These are phyloP conservation scores for Endomychus coccineus DNA, from an alignment of 2,888 invertebrate genomes.

Conservation along the genomic window DNA sequence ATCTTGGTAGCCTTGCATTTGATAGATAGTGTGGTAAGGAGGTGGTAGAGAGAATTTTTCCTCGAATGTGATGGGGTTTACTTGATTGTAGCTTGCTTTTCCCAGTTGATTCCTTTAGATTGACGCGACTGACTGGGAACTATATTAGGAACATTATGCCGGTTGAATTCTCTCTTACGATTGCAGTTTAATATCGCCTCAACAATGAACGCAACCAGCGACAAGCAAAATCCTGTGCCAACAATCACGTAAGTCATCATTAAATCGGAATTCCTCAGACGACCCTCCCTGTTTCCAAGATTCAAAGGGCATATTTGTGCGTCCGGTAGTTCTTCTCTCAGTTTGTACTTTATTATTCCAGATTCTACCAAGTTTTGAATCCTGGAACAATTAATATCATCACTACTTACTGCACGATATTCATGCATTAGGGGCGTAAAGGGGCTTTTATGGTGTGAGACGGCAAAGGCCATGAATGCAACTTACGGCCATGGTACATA, in stretches of 20 bases:
- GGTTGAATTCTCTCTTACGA: not conserved
- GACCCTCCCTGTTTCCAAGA: slow-evolving; percentile 71
- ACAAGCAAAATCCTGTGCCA: slow-evolving; percentile 58
- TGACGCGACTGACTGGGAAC: too few relatives aligned
- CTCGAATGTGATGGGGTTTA: too few relatives aligned
- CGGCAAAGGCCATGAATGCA: too few relatives aligned
- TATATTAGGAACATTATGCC: too few relatives aligned
- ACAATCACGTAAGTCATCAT: slow-evolving; percentile 74
- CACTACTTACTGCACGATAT: too few relatives aligned
- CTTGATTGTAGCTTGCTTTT: too few relatives aligned
- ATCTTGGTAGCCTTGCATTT: slow-evolving; percentile 29
- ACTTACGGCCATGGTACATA: too few relatives aligned
- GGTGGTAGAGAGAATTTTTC: too few relatives aligned
- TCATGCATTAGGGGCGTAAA: too few relatives aligned
- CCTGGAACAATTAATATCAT: too few relatives aligned
- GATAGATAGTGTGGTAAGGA: slow-evolving; percentile 57
- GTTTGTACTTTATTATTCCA: slow-evolving; percentile 64
- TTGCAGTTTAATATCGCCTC: slow-evolving; percentile 43
- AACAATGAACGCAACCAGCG: slow-evolving; percentile 55
- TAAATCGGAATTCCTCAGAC: slow-evolving; percentile 67
- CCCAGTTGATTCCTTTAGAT: too few relatives aligned
- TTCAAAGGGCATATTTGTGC: slow-evolving; percentile 76
- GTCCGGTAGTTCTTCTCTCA: slow-evolving; percentile 57
- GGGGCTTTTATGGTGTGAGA: too few relatives aligned
- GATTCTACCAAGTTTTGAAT: slow-evolving; percentile 62